These are phyloP conservation scores for Zonotrichia leucophrys DNA, from an alignment of 2,113 vertebrate species.

Conservation along the genomic window DNA sequence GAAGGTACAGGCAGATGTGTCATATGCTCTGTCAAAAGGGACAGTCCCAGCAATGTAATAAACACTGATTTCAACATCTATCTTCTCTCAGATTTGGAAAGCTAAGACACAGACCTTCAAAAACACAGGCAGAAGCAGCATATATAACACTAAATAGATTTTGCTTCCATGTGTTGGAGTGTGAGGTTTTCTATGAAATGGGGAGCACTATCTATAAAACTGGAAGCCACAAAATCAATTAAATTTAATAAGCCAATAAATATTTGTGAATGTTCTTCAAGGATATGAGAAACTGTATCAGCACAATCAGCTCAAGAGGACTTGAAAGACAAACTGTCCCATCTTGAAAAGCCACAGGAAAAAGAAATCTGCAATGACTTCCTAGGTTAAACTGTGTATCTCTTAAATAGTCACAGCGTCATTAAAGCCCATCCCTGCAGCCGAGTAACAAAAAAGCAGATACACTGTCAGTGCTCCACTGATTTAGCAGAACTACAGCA, in stretches of 20 bases:
- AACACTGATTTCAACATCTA: neutral
- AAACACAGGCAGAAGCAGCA: neutral
- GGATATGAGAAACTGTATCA: neutral
- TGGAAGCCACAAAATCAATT: neutral
- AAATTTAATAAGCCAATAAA: constrained; percentile 36
- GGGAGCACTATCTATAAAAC: neutral
- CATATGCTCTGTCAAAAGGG: neutral
- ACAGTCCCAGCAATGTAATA: neutral
- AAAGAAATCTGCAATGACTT: neutral
- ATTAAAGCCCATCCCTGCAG: neutral
- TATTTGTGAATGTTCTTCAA: constrained; percentile 1
- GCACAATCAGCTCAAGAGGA: neutral
- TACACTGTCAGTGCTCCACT: neutral
- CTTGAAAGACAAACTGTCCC: neutral
- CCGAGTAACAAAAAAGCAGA: neutral
- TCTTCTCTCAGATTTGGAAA: neutral
- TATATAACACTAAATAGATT: neutral
- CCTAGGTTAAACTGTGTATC: neutral
- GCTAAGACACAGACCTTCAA: neutral
- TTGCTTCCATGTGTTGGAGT: neutral
- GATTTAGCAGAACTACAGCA: neutral
- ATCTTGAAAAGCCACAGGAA: neutral
- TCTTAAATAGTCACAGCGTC: neutral
- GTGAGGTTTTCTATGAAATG: neutral
- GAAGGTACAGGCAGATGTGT: neutral